Base-by-base conservation (phyloP, 2,113 vertebrate species). In the Seriola dumerili region DNA sequence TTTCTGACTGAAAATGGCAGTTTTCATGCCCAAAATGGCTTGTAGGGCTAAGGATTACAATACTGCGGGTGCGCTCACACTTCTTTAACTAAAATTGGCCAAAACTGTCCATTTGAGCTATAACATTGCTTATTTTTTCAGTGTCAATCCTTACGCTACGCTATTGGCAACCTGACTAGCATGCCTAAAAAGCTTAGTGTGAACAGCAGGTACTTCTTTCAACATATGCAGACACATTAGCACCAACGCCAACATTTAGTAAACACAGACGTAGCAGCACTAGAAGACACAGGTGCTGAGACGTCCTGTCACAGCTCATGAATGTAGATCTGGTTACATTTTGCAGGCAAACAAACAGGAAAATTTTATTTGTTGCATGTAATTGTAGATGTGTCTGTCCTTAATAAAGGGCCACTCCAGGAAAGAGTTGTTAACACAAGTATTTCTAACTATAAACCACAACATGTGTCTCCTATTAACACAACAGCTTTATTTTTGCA, bases 221-320 rank as follows among this genome's bases (percentile, higher is more conserved):
- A 85, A 67, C 84, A 79, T 61, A 40, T 59, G 71, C 70, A 68
- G 50, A n/a, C 72, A 57, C 76, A 72, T 87, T 63, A 87, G 48
- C 72, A 50, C 66, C 62, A 36, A 62, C 2, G 0, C 64, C 62
- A 67, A 48, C 72, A 82, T 58, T 80, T 36, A n/a, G 48, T 13
- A 32, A 78, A 83, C 32, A 57, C 65, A 77, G 78, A 74, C 79
- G 64, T 7, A 50, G 72, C 81, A 70, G 65, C 11, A 1, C 59
- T 34, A 46, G 40, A 52, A 46, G 54, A 81, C 19, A 21, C 57
- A 70, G 58, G 73, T 71, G 84, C 44, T 23, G 66, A 67, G 65
- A 83, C 23, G 44, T 69, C 73, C 52, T 17, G 71, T 74, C 80
- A 67, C 61, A 48, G 71, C 71, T 42, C 4, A 66, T 62, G 76